Conservation (phyloP, 2,888 invertebrate species). For the Acrocyrtus sp. region DNA sequence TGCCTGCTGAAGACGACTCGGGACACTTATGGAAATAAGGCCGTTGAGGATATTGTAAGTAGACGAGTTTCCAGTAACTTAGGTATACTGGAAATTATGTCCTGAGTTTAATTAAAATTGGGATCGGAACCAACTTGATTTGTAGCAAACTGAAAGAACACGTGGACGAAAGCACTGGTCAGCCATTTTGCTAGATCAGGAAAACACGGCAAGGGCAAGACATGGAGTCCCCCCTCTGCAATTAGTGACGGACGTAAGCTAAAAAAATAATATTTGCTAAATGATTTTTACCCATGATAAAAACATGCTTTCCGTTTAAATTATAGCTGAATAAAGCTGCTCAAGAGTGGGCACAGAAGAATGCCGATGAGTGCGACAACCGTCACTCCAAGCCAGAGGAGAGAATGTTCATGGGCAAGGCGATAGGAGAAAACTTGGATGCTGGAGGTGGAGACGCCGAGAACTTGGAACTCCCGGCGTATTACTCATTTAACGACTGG, state of each 20-base stretch:
- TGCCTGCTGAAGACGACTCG: constrained; percentile 10
- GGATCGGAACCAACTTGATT: too few species aligned
- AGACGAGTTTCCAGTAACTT: too few species aligned
- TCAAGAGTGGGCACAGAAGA: constrained; percentile 28
- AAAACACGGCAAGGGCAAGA: constrained; percentile 26
- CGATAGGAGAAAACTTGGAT: too few species aligned
- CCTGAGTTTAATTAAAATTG: too few species aligned
- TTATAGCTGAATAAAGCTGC: constrained; percentile 22
- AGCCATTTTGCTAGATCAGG: constrained; percentile 19
- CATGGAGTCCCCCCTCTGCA: constrained; percentile 22
- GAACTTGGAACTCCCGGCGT: too few species aligned
- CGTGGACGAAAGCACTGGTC: constrained; percentile 14
- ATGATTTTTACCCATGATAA: background rate
- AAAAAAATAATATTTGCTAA: background rate
- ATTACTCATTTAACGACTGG: too few species aligned
- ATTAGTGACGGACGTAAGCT: constrained; percentile 13
- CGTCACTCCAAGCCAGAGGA: constrained; percentile 9
- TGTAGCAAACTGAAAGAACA: constrained; percentile 22
- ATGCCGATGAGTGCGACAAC: constrained; percentile 27
- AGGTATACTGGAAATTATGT: too few species aligned
- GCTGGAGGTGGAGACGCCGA: too few species aligned
- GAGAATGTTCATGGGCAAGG: too few species aligned
- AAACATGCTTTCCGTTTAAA: background rate
- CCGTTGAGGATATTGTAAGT: constrained; percentile 22
- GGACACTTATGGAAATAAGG: constrained; percentile 6